These are phyloP conservation scores for Stenchaetothrips biformis DNA, from an alignment of 2,888 invertebrate genomes.

Conservation along the genomic window DNA sequence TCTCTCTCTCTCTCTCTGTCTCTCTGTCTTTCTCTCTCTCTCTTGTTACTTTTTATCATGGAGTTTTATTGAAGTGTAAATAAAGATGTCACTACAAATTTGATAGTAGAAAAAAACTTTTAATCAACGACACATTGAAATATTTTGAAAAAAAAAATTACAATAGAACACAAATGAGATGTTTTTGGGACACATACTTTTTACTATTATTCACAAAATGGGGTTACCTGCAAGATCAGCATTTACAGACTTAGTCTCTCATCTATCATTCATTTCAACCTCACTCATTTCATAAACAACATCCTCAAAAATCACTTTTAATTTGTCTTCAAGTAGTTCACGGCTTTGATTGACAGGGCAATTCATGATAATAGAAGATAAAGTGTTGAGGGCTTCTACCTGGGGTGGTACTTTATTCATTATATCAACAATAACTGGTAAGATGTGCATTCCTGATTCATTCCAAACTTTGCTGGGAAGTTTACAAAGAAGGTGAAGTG, in stretches of 20 bases:
- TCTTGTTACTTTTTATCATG: too few species aligned
- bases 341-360: neutral
- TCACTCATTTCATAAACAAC: neutral
- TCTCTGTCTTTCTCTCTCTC: too few species aligned
- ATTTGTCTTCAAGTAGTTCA: neutral
- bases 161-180: neutral
- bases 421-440: neutral
- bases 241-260: neutral
- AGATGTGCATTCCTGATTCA: neutral
- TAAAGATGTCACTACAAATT: neutral
- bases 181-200: neutral
- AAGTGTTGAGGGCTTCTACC: neutral
- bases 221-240: neutral
- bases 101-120: neutral
- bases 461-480: neutral
- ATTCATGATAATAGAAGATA: neutral
- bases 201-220: neutral
- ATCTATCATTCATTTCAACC: neutral
- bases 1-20: too few species aligned
- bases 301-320: neutral
- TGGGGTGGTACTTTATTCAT: neutral
- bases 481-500: neutral
- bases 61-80: too few species aligned
- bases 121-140: neutral
- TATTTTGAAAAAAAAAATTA: neutral